Conservation (phyloP, 2,888 invertebrate species). For the Lasioglossum leucozonium region DNA sequence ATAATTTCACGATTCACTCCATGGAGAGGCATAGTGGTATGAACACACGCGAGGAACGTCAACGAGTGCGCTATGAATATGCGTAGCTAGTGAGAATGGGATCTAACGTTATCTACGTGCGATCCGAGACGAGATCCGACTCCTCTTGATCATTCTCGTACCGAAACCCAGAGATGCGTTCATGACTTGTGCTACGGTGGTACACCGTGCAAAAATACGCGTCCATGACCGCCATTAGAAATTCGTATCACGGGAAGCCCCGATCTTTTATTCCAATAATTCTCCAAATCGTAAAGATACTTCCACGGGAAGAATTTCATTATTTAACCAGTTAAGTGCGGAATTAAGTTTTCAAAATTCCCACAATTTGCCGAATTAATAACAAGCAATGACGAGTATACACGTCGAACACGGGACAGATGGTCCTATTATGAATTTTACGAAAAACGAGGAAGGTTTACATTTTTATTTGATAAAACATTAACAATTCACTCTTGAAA, state of each 20-base stretch:
- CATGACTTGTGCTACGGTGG: constrained; percentile 3
- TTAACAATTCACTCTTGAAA: too few relatives aligned
- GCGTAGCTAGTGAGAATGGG: constrained; percentile 51
- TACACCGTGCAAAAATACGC: not conserved
- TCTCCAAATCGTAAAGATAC: not conserved
- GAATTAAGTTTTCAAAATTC: too few relatives aligned
- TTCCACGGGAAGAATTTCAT: not conserved
- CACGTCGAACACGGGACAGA: too few relatives aligned
- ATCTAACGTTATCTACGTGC: constrained; percentile 12
- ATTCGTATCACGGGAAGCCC: not conserved
- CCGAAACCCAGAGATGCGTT: not conserved
- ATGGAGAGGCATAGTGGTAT: constrained; percentile 14
- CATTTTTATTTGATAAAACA: too few relatives aligned
- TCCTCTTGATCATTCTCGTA: constrained; percentile 2
- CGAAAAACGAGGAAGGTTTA: too few relatives aligned
- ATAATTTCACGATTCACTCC: not conserved
- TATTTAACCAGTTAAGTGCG: too few relatives aligned
- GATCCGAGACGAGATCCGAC: not conserved
- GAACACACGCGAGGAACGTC: constrained; percentile 32
- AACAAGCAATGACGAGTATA: too few relatives aligned
- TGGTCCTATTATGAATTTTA: too few relatives aligned
- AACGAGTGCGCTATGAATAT: constrained; percentile 49
- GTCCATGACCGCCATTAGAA: constrained; percentile 25
- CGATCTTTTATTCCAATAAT: not conserved
- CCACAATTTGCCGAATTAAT: too few relatives aligned